phyloP scores from a whole-genome alignment of 2,888 invertebrate species.

The Thalpophila matura region DNA sequence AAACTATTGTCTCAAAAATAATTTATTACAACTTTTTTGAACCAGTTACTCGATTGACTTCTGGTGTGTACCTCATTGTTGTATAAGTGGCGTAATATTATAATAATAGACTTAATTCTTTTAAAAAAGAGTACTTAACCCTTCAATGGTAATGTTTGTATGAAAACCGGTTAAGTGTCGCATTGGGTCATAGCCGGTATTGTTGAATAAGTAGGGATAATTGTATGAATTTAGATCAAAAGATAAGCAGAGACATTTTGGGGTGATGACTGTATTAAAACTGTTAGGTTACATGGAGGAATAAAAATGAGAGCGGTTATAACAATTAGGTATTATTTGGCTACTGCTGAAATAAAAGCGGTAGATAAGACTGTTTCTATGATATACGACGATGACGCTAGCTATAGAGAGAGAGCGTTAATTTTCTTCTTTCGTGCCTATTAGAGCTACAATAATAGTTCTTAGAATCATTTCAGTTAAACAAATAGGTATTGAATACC shows the following conservation, averaged over 20 bases:
- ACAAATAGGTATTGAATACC: too few species aligned
- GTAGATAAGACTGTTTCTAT: not conserved
- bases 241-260: conserved; percentile 36
- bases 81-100: conserved; percentile 76
- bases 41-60: conserved; percentile 75
- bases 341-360: not conserved
- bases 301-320: conserved; percentile 36
- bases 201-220: conserved; percentile 56
- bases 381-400: not conserved
- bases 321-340: conserved; percentile 11
- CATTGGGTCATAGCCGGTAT: conserved; percentile 49
- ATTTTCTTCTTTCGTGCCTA: too few species aligned
- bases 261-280: conserved; percentile 63
- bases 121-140: conserved; percentile 64
- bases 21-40: conserved; percentile 63
- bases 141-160: conserved; percentile 50
- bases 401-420: too few species aligned
- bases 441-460: too few species aligned
- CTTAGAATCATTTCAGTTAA: too few species aligned
- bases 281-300: conserved; percentile 20
- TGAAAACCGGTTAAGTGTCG: conserved; percentile 59
- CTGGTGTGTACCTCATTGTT: conserved; percentile 77
- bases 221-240: conserved; percentile 66
- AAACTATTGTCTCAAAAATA: conserved; percentile 69
- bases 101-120: conserved; percentile 72